Base-by-base conservation (phyloP, 2,113 vertebrate species). In the Heptranchias perlo region DNA sequence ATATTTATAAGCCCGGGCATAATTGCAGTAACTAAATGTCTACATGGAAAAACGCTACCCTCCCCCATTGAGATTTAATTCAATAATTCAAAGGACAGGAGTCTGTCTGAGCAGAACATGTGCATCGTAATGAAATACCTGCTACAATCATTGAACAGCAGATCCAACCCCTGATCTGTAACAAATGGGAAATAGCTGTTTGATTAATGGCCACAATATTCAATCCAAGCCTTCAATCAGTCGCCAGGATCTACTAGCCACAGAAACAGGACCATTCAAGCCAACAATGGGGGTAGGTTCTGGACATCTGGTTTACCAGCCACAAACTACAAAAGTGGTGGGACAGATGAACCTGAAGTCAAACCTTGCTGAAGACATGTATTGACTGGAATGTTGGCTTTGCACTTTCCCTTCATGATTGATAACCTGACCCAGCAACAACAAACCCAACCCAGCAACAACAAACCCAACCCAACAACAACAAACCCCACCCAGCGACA, bases 1-100 rank as follows among this genome's bases (percentile, higher is more conserved):
- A 96, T 96, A 96, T 73, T 65, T 96, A 94, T 67, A 21, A n/a
- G n/a, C 96, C 82, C 95, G 89, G 96, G 95, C 96, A 96, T 10
- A 96, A 94, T 62, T 31, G 69, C 69, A 87, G 31, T 94, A 69
- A 69, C 94, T 96, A 54, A 96, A 91, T 39, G 2, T 35, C 1
- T 5, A 82, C 76, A n/a, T 31, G 49, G 44, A 61, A 61, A 18
- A 61, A 5, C 31, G n/a, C 14, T 14, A 35, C 52, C 23, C 47
- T 52, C 44, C 84, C 92, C 95, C 89, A 92, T 0, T 96, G 96
- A 96, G 31, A 16, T 6, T 87, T 96, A n/a, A n/a, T 35, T 25
- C 64, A 96, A 86, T 62, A 96, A 96, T 69, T 96, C 96, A 93
- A 35, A 25, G 76, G 95, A 47, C 54, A 62, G 96, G 54, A 96